Conservation (phyloP, 2,797 vertebrate genomes). For the Limnodromus scolopaceus region DNA sequence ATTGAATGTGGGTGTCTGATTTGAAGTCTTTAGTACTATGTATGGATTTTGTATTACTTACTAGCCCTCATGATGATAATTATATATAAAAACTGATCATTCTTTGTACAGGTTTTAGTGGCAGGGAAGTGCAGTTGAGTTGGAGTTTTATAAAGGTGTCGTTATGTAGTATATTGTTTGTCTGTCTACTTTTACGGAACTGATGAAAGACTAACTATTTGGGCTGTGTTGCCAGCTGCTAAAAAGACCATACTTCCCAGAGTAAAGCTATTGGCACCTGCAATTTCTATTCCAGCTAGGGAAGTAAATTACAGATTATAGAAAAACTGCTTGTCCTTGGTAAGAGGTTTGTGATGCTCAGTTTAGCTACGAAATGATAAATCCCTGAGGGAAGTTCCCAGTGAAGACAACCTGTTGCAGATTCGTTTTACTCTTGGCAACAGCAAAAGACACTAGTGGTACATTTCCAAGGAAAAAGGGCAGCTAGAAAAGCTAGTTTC, state of each 20-base stretch:
- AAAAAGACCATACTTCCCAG: not conserved
- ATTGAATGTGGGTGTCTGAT: not conserved
- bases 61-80: not conserved
- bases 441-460: not conserved
- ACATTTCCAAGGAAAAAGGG: not conserved
- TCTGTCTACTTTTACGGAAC: not conserved
- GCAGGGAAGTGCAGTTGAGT: not conserved
- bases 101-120: not conserved
- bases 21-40: not conserved
- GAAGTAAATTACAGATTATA: not conserved
- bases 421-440: not conserved
- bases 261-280: not conserved
- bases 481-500: not conserved
- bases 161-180: not conserved
- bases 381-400: not conserved
- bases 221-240: not conserved
- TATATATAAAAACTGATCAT: not conserved
- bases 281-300: not conserved
- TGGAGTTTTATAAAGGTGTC: not conserved
- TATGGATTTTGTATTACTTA: not conserved
- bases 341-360: not conserved
- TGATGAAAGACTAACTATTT: not conserved
- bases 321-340: not conserved
- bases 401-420: not conserved
- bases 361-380: not conserved